phyloP scores from a whole-genome alignment of 2,113 vertebrate species.

The Lutjanus erythropterus region DNA sequence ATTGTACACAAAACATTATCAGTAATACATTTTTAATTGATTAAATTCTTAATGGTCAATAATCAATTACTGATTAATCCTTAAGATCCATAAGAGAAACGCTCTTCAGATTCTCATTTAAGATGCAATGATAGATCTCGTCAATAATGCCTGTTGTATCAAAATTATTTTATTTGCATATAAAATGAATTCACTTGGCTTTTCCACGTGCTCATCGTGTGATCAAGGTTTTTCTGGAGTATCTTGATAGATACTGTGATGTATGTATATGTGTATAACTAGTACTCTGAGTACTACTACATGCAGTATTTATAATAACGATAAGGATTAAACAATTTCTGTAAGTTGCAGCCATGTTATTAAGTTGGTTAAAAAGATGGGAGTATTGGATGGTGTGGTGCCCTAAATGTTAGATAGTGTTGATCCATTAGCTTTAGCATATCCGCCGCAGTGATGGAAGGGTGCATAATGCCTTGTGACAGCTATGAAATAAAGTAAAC shows the following conservation, averaged over 20 bases:
- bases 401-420: slow-evolving; percentile 49
- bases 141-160: neutral
- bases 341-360: slow-evolving; percentile 27
- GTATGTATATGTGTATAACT: neutral
- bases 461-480: slow-evolving; percentile 75
- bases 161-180: neutral
- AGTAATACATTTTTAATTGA: too few relatives aligned
- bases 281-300: neutral
- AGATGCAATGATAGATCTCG: neutral
- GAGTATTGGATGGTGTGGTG: slow-evolving; percentile 11
- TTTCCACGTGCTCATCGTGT: neutral
- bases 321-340: neutral
- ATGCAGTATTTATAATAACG: neutral
- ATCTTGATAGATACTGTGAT: neutral
- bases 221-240: neutral
- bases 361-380: slow-evolving; percentile 30
- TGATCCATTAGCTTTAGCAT: slow-evolving; percentile 64
- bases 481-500: slow-evolving; percentile 82
- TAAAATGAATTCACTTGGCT: neutral
- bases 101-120: neutral
- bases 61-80: too few relatives aligned
- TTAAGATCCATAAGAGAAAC: too few relatives aligned
- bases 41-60: too few relatives aligned
- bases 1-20: too few relatives aligned
- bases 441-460: slow-evolving; percentile 61